Percentiles rank a stretch among this genome's conserved stretches.
Evolutionary conservation across 2,888 invertebrate species (phyloP).

Genomic region (Diarsia mendica): DNA sequence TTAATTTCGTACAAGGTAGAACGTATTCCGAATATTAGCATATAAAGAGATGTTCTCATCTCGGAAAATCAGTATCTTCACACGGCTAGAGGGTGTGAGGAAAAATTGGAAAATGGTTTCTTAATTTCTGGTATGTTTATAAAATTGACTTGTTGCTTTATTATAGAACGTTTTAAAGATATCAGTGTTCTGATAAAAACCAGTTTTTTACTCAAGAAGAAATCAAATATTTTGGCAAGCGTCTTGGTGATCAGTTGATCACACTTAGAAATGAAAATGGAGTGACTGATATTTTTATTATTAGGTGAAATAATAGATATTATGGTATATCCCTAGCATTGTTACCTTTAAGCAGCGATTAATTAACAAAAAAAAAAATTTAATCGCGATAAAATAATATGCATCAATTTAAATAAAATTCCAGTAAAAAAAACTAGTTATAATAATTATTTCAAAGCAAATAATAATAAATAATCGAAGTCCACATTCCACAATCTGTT

Average conservation of each 20-base stretch:
- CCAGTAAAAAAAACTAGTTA: background rate
- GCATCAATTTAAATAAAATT: too few relatives aligned
- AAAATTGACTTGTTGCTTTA: too few relatives aligned
- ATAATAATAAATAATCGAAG: background rate
- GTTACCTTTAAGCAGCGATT: too few relatives aligned
- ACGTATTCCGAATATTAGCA: slow-evolving; percentile 37
- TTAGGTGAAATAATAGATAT: too few relatives aligned
- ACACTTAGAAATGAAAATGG: too few relatives aligned
- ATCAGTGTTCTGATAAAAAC: too few relatives aligned
- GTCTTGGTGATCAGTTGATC: too few relatives aligned
- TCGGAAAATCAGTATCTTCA: slow-evolving; percentile 30
- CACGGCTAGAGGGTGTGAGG: background rate
- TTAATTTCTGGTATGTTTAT: background rate
- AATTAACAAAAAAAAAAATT: background rate
- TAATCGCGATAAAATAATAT: background rate
- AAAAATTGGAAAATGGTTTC: background rate
- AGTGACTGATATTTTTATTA: too few relatives aligned
- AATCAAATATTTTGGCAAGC: too few relatives aligned
- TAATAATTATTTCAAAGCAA: background rate
- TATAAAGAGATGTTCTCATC: slow-evolving; percentile 47
- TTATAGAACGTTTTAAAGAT: too few relatives aligned
- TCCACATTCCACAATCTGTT: background rate
- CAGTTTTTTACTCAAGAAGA: too few relatives aligned
- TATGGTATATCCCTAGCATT: too few relatives aligned
- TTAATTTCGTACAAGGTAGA: slow-evolving; percentile 36